Evolutionary conservation across 1,140 invertebrate genomes (phyloP), one percentile per base, ranked within the genome.

Genomic region (Ylistrum balloti): DNA sequence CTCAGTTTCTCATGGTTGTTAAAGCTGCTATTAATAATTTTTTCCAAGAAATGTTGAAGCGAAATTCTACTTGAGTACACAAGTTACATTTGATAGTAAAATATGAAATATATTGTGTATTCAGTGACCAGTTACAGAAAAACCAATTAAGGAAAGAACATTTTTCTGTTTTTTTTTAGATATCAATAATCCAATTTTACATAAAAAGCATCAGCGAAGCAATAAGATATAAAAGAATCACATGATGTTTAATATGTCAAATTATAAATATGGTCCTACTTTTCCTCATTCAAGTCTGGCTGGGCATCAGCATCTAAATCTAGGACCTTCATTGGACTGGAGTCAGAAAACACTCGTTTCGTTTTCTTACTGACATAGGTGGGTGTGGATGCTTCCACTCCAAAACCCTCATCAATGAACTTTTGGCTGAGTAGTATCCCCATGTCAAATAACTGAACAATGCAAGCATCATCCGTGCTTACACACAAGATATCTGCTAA

Each of bases 381-480:
- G 33, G 92, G 93, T 33, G 93, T 92, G 28, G 91, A 90, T 32
- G 86, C 48, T 13, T 92, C 85, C n/a, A 91, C 88, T 45, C 91
- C 93, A 17, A 92, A 33, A 33, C 90, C 88, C 87, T 91, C 89
- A 22, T 93, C 89, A 33, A 94, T 85, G 86, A 94, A 85, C 11
- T 88, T 89, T 28, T 92, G 87, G 88, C 86, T 89, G 0, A 94
- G 33, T 15, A 92, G 92, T 20, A 94, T 91, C 2, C 94, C 94
- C 93, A 94, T 93, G 86, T 94, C 91, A 33, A 93, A 41, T 33
- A 94, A 86, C 56, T 94, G 91, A 13, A 94, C 91, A 17, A 90
- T 92, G 45, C 48, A 92, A 28, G 89, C 88, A 35, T 85, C 90
- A n/a, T 92, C 88, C 56, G 89, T 38, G 87, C 87, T 88, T 22